Evolutionary conservation across 2,113 vertebrate genomes (phyloP).

Genomic region (Mixornis gularis): DNA sequence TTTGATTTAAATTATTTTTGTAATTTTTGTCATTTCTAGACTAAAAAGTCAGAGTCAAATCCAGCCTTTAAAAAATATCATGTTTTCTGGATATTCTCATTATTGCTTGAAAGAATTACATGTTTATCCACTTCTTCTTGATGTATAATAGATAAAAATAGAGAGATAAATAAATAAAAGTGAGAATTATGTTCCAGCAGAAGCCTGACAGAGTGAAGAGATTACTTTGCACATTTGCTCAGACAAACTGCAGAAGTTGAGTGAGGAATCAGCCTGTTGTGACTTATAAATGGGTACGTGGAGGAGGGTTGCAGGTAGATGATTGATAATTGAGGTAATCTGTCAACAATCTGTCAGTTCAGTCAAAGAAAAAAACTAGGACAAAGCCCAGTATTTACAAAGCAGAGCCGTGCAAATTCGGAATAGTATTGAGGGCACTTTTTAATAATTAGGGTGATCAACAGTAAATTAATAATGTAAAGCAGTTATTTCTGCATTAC

Average conservation of each 20-base stretch:
- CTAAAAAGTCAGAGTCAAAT: not conserved
- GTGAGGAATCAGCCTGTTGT: not conserved
- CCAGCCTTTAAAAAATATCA: not conserved
- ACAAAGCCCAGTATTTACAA: not conserved
- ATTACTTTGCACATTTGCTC: not conserved
- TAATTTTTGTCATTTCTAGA: not conserved
- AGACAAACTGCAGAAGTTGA: not conserved
- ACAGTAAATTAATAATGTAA: not conserved
- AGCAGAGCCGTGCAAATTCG: not conserved
- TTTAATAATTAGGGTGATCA: not conserved
- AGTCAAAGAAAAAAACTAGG: not conserved
- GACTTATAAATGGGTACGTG: not conserved
- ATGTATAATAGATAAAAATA: not conserved
- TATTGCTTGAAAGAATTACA: not conserved
- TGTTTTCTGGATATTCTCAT: not conserved
- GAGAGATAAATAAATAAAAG: not conserved
- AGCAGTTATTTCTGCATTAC: not conserved
- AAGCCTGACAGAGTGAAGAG: not conserved
- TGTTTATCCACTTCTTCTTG: not conserved
- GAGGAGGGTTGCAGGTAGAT: not conserved
- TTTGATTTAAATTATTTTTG: not conserved
- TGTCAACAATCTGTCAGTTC: not conserved
- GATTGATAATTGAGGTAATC: not conserved
- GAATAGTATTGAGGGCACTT: not conserved
- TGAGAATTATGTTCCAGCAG: not conserved